These are phyloP conservation scores for Eleginops maclovinus DNA, from an alignment of 2,113 vertebrate species.

Conservation along the genomic window DNA sequence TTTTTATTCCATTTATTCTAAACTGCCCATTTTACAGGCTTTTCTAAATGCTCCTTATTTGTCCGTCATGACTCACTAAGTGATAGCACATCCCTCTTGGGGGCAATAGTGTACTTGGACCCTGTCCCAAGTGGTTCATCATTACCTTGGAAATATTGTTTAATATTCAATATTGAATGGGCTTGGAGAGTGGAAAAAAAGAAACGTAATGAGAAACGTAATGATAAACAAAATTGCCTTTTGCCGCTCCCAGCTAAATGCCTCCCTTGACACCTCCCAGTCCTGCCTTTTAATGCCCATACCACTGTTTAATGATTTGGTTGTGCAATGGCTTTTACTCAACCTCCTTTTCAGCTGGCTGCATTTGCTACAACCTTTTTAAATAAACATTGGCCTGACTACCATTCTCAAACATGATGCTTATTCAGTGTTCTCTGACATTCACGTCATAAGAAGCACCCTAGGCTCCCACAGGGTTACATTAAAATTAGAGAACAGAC, in stretches of 20 bases:
- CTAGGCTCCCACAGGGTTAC: slow-evolving; percentile 56
- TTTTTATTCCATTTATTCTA: not conserved
- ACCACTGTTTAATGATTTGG: slow-evolving; percentile 17
- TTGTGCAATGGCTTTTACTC: slow-evolving; percentile 28
- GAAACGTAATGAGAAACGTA: slow-evolving; percentile 25
- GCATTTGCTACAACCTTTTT: slow-evolving; percentile 21
- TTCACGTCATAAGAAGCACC: slow-evolving; percentile 56
- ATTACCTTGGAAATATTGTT: slow-evolving; percentile 36
- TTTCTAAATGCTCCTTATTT: slow-evolving; percentile 26
- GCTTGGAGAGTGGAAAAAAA: slow-evolving; percentile 14
- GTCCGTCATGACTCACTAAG: slow-evolving; percentile 6
- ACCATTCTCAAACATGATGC: slow-evolving; percentile 39
- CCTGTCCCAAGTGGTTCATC: slow-evolving; percentile 39
- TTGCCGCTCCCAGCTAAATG: slow-evolving; percentile 8
- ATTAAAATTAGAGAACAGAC: slow-evolving; percentile 75
- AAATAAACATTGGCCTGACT: slow-evolving; percentile 53
- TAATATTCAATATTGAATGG: slow-evolving; percentile 34
- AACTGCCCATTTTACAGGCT: not conserved
- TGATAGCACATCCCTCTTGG: slow-evolving; percentile 18
- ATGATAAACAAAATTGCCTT: slow-evolving; percentile 41
- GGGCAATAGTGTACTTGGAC: slow-evolving; percentile 37
- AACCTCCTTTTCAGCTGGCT: slow-evolving; percentile 14
- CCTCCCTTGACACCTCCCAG: slow-evolving; percentile 10
- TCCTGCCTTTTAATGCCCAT: not conserved
- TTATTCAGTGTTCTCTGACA: slow-evolving; percentile 61